Base-by-base conservation (phyloP, 2,797 vertebrate species). In the Xenopus petersii region DNA sequence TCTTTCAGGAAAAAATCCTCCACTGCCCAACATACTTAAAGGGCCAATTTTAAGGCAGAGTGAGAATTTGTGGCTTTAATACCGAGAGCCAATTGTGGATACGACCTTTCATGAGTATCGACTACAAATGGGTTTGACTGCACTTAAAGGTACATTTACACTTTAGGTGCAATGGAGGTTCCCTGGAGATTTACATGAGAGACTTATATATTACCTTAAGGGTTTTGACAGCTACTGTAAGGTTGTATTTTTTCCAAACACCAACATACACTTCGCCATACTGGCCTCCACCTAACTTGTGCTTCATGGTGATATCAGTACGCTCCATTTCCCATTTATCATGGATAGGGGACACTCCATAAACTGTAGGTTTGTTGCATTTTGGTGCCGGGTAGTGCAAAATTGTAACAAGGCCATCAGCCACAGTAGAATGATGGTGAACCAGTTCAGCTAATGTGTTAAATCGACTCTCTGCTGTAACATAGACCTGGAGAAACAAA, bases 251-350 rank as follows among this genome's bases (percentile, higher is more conserved):
- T 79, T 98, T 99, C 98, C 97, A 99, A 80, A 99, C 92, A 0
- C 97, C 97, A 46, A 98, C 98, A 0, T 99, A 99, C 71, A 99
- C 98, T 85, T 99, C 98, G 0, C 98, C 98, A 5, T 99, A 99
- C 85, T 99, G 98, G 76, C 98, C 98, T 17, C 98, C 98, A 55
- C 98, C 98, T 1, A 99, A 93, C 83, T 99, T 99, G 94, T 99
- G 98, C 93, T 99, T 99, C 98, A 99, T 99, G 87, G 98, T 99
- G 88, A 99, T 99, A 83, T 99, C 98, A 4, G 98, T 99, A 79
- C 98, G 92, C 82, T 99, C 98, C 97, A 99, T 99, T 89, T 99
- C 98, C 98, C 98, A 99, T 83, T 99, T 99, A 86, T 99, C 98
- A 0, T 99, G 96, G 87, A 98, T 99, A 80, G 98, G 98, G 36